phyloP scores from a whole-genome alignment of 1,140 invertebrate genomes.

The Lepidurus apus region DNA sequence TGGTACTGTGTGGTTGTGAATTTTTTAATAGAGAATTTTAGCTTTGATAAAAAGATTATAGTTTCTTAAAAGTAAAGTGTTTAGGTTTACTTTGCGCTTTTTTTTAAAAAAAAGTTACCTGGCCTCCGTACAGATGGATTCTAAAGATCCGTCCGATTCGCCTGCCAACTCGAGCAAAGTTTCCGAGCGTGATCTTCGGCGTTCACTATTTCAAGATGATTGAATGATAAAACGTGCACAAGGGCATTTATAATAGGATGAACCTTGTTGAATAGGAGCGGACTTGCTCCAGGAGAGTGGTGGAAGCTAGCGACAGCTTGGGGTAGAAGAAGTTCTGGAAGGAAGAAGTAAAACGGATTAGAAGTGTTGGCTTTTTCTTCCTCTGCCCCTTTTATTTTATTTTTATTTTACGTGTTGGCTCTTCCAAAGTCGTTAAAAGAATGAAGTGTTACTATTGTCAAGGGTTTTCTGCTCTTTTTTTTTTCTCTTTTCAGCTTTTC shows the following conservation, averaged over 20 bases:
- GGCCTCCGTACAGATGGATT: not conserved
- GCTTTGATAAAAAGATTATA: not conserved
- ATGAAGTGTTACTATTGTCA: slow-evolving; percentile 22
- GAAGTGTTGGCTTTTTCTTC: not conserved
- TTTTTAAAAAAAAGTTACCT: not conserved
- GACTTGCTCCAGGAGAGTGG: slow-evolving; percentile 4
- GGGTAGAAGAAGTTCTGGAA: slow-evolving; percentile 13
- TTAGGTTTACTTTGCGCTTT: too few species aligned
- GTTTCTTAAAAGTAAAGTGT: too few species aligned
- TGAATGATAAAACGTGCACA: slow-evolving; percentile 17
- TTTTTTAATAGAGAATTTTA: slow-evolving; percentile 1
- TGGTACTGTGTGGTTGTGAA: not conserved
- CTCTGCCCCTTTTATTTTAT: not conserved
- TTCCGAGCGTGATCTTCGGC: slow-evolving; percentile 20
- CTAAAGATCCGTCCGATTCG: slow-evolving; percentile 3
- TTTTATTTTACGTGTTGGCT: not conserved
- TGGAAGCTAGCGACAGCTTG: not conserved
- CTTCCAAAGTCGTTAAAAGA: not conserved
- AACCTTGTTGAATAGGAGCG: slow-evolving; percentile 21
- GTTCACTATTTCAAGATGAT: slow-evolving; percentile 12
- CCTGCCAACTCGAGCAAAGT: not conserved
- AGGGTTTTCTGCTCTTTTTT: not conserved
- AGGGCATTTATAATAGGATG: slow-evolving; percentile 22
- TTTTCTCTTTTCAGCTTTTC: not conserved
- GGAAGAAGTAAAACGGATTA: not conserved